phyloP scores from a whole-genome alignment of 2,113 vertebrate genomes.

The Grammomys dolichurus region DNA sequence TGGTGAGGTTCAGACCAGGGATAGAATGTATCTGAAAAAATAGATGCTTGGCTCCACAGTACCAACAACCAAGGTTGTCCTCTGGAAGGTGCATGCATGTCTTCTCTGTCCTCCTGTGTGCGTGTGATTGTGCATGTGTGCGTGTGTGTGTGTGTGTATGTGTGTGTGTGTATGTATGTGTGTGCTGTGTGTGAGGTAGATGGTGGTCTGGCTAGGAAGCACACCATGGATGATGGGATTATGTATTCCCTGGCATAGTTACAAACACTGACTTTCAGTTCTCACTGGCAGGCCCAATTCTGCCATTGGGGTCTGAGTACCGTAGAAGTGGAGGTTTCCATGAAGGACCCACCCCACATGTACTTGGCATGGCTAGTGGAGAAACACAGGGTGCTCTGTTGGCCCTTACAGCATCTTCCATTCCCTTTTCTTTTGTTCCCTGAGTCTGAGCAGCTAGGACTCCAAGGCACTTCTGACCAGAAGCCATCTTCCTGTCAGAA shows the following conservation, averaged over 20 bases:
- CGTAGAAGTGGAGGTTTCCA: neutral
- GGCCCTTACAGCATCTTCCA: accelerated
- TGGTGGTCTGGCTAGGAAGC: accelerated
- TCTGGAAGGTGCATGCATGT: neutral
- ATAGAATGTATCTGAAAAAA: neutral
- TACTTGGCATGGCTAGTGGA: neutral
- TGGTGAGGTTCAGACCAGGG: no score
- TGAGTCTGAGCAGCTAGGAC: neutral
- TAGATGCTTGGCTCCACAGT: neutral
- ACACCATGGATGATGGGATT: neutral
- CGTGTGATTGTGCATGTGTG: no score
- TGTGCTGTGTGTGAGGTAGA: neutral
- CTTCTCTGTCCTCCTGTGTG: no score
- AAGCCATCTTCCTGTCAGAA: neutral
- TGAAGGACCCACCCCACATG: neutral
- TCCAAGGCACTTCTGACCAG: neutral
- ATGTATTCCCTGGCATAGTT: no score
- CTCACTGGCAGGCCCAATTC: neutral
- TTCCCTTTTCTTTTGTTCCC: neutral
- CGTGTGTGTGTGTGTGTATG: neutral
- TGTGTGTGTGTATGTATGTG: no score
- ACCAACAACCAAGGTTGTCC: neutral
- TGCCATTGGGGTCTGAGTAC: no score
- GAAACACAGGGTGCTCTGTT: neutral
- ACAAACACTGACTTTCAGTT: neutral